phyloP scores from a whole-genome alignment of 2,888 invertebrate species.

The Drosophila greeni region DNA sequence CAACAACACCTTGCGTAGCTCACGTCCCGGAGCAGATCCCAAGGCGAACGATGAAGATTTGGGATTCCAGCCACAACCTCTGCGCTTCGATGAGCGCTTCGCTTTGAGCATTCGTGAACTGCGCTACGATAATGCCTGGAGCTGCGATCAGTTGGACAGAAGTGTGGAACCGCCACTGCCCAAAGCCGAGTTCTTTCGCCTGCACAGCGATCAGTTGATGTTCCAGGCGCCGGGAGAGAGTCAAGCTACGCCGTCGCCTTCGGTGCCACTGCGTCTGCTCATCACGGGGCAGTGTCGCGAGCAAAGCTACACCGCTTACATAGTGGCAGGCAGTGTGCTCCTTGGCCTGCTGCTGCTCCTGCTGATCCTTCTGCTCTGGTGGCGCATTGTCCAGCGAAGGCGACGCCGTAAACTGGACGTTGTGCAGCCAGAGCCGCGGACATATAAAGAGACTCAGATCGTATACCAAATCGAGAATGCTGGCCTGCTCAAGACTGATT shows the following conservation, averaged over 20 bases:
- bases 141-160: slow-evolving; percentile 71
- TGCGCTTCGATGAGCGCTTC: slow-evolving; percentile 74
- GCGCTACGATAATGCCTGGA: slow-evolving; percentile 69
- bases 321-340: slow-evolving; percentile 79
- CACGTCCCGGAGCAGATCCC: slow-evolving; percentile 26
- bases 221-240: slow-evolving; percentile 51
- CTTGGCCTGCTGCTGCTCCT: slow-evolving; percentile 79
- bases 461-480: slow-evolving; percentile 91
- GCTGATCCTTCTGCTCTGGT: slow-evolving; percentile 78
- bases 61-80: slow-evolving; percentile 53
- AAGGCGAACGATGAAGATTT: neutral
- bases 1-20: slow-evolving; percentile 73
- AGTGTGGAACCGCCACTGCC: slow-evolving; percentile 63
- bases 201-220: slow-evolving; percentile 69
- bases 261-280: slow-evolving; percentile 69
- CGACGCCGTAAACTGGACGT: slow-evolving; percentile 83
- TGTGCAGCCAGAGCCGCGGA: slow-evolving; percentile 89
- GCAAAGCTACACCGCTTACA: slow-evolving; percentile 76
- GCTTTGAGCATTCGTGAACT: slow-evolving; percentile 73
- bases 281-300: slow-evolving; percentile 71
- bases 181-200: slow-evolving; percentile 73
- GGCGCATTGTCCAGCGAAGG: slow-evolving; percentile 80
- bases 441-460: slow-evolving; percentile 91
- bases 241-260: slow-evolving; percentile 29
- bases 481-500: slow-evolving; percentile 88